These are phyloP conservation scores for Athetis lepigone DNA, from an alignment of 2,888 invertebrate genomes.

Conservation along the genomic window DNA sequence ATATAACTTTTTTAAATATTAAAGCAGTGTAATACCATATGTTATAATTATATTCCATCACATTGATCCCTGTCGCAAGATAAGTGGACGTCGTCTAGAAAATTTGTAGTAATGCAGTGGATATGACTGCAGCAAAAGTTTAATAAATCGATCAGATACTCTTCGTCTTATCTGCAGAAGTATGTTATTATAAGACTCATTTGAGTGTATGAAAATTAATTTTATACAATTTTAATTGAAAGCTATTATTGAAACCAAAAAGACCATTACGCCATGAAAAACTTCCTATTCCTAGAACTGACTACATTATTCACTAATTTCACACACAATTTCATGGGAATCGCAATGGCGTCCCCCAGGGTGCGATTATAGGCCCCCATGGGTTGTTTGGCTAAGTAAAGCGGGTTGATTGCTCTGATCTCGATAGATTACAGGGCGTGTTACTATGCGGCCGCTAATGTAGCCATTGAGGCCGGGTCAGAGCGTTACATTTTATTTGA, in stretches of 20 bases:
- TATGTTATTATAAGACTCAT: neutral
- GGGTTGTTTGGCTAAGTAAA: slow-evolving; percentile 51
- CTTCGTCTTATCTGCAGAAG: neutral
- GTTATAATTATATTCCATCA: too few species aligned
- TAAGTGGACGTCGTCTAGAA: neutral
- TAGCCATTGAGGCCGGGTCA: slow-evolving; percentile 52
- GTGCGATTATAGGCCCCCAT: slow-evolving; percentile 47
- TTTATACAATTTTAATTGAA: neutral
- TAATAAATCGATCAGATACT: slow-evolving; percentile 8
- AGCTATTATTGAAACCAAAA: neutral
- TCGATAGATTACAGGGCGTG: slow-evolving; percentile 51
- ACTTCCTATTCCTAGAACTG: slow-evolving; percentile 4
- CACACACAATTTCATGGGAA: slow-evolving; percentile 28
- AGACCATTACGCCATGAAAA: neutral
- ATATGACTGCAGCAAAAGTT: neutral
- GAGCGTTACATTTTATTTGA: slow-evolving; percentile 65
- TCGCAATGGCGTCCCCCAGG: slow-evolving; percentile 47
- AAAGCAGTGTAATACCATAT: too few species aligned
- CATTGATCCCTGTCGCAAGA: neutral
- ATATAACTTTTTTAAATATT: too few species aligned
- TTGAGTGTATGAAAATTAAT: neutral
- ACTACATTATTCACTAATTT: slow-evolving; percentile 19
- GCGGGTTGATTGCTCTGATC: slow-evolving; percentile 52
- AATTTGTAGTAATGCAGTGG: neutral
- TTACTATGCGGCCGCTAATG: slow-evolving; percentile 57